Evolutionary conservation across 2,113 vertebrate genomes (phyloP), one percentile per base, ranked within the genome.

Genomic region (Empidonax alnorum): DNA sequence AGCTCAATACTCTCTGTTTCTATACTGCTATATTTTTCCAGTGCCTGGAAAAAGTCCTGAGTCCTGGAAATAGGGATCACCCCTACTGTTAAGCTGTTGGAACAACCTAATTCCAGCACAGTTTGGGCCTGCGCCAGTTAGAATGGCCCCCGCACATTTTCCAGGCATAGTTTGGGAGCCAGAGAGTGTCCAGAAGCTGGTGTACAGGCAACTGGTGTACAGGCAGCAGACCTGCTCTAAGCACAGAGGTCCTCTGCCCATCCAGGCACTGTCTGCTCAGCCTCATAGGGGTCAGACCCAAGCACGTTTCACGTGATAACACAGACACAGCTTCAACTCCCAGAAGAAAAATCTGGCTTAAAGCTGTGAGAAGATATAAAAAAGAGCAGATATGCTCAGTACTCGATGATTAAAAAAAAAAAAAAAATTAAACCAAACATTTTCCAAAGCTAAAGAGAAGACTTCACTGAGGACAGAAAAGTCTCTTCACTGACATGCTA

Each of bases 291-390:
- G 12, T 59, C 61, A 71, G 61, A 58, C 22, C 9, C 53, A 55
- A 69, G 63, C 55, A 66, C 0, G 0, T 74, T 71, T 56, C 0
- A 0, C 41, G 30, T 49, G 35, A 33, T 78, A 62, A 50, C 27
- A 75, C 31, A 61, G 28, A 74, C 5, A 9, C 42, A 63, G n/a
- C 23, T 72, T 86, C 85, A 90, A 69, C 8, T 76, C 37, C 55
- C 85, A 78, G 59, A 62, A 88, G 67, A 84, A 88, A 93, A 90
- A 77, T 1, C 12, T 86, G 59, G 49, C 31, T 92, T 90, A 72
- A 90, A 84, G 21, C 23, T 77, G 35, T 63, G 72, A 89, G 61
- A 89, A 81, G 44, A 86, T 55, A 73, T 16, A 24, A 69, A 73
- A 93, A 92, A 80, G 14, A 55, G 23, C 20, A 86, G 65, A 81